These are phyloP conservation scores for Petrocephalus sullivani DNA, from an alignment of 2,797 vertebrate genomes.

Conservation along the genomic window DNA sequence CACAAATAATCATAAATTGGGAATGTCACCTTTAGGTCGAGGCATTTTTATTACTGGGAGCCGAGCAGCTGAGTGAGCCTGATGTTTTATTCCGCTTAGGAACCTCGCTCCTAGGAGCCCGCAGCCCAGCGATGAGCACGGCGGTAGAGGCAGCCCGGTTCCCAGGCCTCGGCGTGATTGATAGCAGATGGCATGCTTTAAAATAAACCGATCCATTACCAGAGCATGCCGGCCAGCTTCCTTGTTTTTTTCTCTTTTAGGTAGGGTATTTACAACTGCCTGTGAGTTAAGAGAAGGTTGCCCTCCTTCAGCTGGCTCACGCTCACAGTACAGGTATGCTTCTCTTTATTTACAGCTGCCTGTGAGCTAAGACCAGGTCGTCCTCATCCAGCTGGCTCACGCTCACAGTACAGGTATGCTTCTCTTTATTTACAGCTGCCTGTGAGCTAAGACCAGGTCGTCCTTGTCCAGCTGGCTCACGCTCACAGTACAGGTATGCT, in stretches of 20 bases:
- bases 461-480: background rate
- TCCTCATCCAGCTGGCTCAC: background rate
- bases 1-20: constrained; percentile 86
- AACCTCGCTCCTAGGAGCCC: constrained; percentile 66
- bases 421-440: background rate
- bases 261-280: constrained; percentile 73
- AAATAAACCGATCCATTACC: constrained; percentile 81
- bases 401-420: background rate
- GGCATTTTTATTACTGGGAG: constrained; percentile 85
- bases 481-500: background rate
- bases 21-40: constrained; percentile 83
- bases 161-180: constrained; percentile 76
- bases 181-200: constrained; percentile 80
- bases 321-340: background rate
- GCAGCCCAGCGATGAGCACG: constrained; percentile 63
- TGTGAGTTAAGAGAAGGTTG: too few relatives aligned
- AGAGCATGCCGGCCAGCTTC: constrained; percentile 65
- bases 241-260: constrained; percentile 54
- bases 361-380: background rate
- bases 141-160: constrained; percentile 71
- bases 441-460: background rate
- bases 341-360: background rate
- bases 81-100: constrained; percentile 76
- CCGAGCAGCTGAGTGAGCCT: constrained; percentile 75
- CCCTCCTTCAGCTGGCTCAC: background rate